These are phyloP conservation scores for Sycobia sp. DNA, from an alignment of 1,140 invertebrate species.

Conservation along the genomic window DNA sequence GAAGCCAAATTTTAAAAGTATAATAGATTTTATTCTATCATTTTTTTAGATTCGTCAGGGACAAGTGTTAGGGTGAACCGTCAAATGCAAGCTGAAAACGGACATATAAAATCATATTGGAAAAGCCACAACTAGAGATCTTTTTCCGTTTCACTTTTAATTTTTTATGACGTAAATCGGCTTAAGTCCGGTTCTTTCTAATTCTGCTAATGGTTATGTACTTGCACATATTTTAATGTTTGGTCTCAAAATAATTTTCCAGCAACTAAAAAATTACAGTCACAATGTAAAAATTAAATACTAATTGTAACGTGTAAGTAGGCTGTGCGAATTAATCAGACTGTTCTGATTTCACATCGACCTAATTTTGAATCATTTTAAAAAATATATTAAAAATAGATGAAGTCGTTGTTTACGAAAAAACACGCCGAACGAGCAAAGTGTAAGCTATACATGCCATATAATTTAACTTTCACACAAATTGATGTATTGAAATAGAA, in stretches of 20 bases:
- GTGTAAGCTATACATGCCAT: not conserved
- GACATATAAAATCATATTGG: constrained; percentile 31
- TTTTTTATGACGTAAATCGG: not conserved
- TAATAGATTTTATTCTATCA: not conserved
- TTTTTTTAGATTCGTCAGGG: constrained; percentile 17
- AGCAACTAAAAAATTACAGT: constrained; percentile 28
- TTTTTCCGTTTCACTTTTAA: constrained; percentile 21
- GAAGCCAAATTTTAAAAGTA: constrained; percentile 3
- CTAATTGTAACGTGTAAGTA: constrained; percentile 39
- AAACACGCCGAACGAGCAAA: not conserved
- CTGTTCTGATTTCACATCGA: constrained; percentile 19
- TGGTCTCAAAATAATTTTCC: constrained; percentile 12
- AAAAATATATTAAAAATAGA: not conserved
- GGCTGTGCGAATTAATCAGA: constrained; percentile 42
- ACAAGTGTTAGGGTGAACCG: constrained; percentile 44
- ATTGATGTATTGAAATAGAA: constrained; percentile 21
- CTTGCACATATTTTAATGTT: not conserved
- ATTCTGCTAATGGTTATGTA: not conserved
- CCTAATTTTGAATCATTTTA: constrained; percentile 12
- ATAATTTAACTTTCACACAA: constrained; percentile 8
- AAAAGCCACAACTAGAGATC: constrained; percentile 47
- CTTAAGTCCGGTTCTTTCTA: not conserved
- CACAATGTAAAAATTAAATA: constrained; percentile 37
- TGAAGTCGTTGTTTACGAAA: not conserved
- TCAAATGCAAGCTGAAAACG: constrained; percentile 15